Evolutionary conservation across 2,888 invertebrate genomes (phyloP).

Genomic region (Mimachlamys varia): DNA sequence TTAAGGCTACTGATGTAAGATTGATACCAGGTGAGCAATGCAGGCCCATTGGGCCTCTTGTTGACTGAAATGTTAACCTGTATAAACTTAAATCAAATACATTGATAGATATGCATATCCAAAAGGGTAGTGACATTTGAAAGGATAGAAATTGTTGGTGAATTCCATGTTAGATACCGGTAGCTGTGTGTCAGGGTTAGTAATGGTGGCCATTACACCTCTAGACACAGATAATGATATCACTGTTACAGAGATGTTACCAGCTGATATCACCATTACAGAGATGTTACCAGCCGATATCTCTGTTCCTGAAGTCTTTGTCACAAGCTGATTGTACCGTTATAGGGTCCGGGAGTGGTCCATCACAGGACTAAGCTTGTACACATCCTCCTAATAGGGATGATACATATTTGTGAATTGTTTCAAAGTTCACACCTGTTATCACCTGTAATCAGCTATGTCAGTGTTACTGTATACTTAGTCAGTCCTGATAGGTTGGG

Average conservation of each 20-base stretch:
- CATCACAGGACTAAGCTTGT: neutral
- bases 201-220: too few species aligned
- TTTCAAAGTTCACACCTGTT: neutral
- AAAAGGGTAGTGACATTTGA: too few species aligned
- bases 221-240: neutral
- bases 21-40: too few species aligned
- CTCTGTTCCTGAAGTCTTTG: neutral
- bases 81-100: too few species aligned
- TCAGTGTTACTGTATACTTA: neutral
- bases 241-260: neutral
- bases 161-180: too few species aligned
- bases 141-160: too few species aligned
- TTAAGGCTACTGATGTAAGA: too few species aligned
- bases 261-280: neutral
- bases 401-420: neutral
- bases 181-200: too few species aligned
- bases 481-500: neutral
- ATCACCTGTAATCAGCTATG: neutral
- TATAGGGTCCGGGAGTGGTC: neutral
- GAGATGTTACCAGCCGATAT: neutral
- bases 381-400: neutral
- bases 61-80: too few species aligned
- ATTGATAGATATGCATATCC: too few species aligned
- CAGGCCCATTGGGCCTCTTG: too few species aligned
- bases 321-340: neutral